phyloP scores from a whole-genome alignment of 2,113 vertebrate species.

The Condylura cristata region DNA sequence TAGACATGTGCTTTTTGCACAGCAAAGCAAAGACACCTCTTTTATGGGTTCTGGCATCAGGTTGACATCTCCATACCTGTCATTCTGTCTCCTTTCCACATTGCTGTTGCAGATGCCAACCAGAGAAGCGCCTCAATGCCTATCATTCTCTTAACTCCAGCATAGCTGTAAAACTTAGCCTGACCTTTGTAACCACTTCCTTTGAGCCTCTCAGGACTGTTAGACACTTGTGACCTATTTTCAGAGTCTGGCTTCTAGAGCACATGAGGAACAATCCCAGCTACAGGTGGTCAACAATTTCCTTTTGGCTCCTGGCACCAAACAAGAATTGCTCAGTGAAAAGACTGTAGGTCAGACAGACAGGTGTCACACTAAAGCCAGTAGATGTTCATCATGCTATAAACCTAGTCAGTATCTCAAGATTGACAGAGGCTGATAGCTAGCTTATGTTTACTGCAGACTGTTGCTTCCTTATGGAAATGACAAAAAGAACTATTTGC shows the following conservation, averaged over 20 bases:
- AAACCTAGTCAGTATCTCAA: background rate
- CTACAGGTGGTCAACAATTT: background rate
- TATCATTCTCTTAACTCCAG: background rate
- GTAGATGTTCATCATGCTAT: background rate
- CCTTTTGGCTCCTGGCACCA: background rate
- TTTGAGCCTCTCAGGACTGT: slow-evolving; percentile 39
- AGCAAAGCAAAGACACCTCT: background rate
- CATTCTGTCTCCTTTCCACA: background rate
- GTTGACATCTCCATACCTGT: background rate
- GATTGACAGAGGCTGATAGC: background rate
- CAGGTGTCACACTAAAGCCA: background rate
- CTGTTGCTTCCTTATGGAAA: background rate
- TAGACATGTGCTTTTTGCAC: background rate
- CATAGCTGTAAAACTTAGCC: background rate
- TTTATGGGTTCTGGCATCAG: background rate
- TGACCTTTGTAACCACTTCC: slow-evolving; percentile 67
- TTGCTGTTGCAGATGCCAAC: background rate
- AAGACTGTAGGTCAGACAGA: background rate
- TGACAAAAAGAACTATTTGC: background rate
- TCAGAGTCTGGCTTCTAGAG: slow-evolving; percentile 35
- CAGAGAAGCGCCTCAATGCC: background rate
- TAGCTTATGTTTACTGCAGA: slow-evolving; percentile 16
- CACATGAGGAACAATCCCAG: background rate
- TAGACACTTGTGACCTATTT: slow-evolving; percentile 64
- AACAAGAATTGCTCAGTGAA: background rate